A percentile compares a stretch with the other conserved stretches of the same genome.
phyloP scores from a whole-genome alignment of 2,888 invertebrate genomes.

The Drosophila picticornis region DNA sequence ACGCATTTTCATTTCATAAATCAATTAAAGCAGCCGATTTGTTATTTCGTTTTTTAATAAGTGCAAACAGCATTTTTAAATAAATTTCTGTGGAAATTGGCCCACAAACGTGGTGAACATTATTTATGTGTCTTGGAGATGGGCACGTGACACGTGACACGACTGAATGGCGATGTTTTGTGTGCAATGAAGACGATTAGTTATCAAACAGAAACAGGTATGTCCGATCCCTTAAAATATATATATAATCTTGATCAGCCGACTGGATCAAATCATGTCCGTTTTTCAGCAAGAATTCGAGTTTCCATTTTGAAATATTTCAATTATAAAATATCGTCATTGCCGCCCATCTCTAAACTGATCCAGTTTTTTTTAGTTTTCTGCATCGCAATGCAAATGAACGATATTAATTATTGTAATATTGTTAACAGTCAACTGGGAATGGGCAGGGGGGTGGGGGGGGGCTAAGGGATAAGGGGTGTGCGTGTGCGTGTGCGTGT shows the following conservation, averaged over 20 bases:
- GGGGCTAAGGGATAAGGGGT: background rate
- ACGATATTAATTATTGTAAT: slow-evolving; percentile 74
- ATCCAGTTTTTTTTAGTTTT: slow-evolving; percentile 56
- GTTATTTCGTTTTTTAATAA: slow-evolving; percentile 44
- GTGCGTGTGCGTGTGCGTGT: background rate
- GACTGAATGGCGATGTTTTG: background rate
- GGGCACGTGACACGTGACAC: slow-evolving; percentile 14
- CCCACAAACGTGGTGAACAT: slow-evolving; percentile 49
- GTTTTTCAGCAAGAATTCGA: background rate
- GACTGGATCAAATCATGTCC: background rate
- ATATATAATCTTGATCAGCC: background rate
- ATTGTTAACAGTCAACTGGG: slow-evolving; percentile 53
- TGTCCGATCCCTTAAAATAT: background rate
- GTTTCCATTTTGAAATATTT: background rate
- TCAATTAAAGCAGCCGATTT: slow-evolving; percentile 33
- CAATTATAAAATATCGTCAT: background rate
- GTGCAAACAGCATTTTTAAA: slow-evolving; percentile 61
- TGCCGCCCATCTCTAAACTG: slow-evolving; percentile 2
- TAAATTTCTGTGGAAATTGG: slow-evolving; percentile 54
- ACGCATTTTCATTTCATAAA: slow-evolving; percentile 33
- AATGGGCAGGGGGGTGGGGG: too few relatives aligned
- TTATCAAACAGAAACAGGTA: background rate
- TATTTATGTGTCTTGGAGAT: slow-evolving; percentile 47
- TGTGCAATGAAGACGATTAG: background rate
- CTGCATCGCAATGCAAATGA: slow-evolving; percentile 60